These are phyloP conservation scores for Pollicipes pollicipes DNA, from an alignment of 1,140 invertebrate species.

Conservation along the genomic window DNA sequence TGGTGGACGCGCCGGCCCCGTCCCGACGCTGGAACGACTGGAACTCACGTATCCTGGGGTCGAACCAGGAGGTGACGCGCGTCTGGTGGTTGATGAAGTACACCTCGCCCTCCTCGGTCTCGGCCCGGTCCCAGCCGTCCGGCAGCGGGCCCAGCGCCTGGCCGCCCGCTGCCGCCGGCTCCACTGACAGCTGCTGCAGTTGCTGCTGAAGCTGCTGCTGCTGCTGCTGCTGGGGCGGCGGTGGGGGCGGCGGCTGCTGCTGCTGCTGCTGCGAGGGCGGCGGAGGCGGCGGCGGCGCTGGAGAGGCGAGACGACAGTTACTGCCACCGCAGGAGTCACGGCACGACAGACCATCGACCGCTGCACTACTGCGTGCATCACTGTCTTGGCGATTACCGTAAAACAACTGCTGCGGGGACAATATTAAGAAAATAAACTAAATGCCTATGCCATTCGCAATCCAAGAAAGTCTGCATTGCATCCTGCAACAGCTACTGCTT, in stretches of 20 bases:
- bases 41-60: slow-evolving; percentile 82
- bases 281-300: slow-evolving; percentile 32
- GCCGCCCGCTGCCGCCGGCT: slow-evolving; percentile 1
- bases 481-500: too few relatives aligned
- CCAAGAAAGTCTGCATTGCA: too few relatives aligned
- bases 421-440: too few relatives aligned
- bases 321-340: too few relatives aligned
- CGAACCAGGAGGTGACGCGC: slow-evolving; percentile 90
- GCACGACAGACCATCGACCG: too few relatives aligned
- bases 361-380: too few relatives aligned
- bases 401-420: too few relatives aligned
- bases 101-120: slow-evolving; percentile 78
- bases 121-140: slow-evolving; percentile 88
- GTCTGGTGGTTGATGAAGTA: slow-evolving; percentile 96
- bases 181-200: slow-evolving; percentile 1
- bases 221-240: slow-evolving; percentile 6
- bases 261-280: slow-evolving; percentile 6
- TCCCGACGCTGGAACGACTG: too few relatives aligned
- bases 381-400: too few relatives aligned
- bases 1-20: too few relatives aligned
- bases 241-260: background rate
- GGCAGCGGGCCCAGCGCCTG: slow-evolving; percentile 55
- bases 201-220: slow-evolving; percentile 4
- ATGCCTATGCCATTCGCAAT: too few relatives aligned
- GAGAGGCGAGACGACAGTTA: too few relatives aligned